phyloP scores from a whole-genome alignment of 2,113 vertebrate species.

The Sceloporus tristichus region DNA sequence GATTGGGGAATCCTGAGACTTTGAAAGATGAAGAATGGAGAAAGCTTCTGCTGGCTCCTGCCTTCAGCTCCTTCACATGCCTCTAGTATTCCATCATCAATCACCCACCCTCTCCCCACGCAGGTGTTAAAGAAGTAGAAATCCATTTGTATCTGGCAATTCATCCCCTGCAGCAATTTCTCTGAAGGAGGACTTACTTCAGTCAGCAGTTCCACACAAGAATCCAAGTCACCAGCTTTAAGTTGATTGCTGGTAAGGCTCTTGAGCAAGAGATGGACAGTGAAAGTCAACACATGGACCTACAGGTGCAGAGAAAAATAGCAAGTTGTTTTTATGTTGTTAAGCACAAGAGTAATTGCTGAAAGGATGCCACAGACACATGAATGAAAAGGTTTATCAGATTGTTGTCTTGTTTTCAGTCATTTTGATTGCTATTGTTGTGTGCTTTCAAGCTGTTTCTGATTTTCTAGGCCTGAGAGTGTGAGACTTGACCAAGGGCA shows the following conservation, averaged over 20 bases:
- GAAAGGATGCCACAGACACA: background rate
- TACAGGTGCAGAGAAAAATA: conserved; percentile 62
- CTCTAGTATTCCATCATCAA: background rate
- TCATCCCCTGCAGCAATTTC: conserved; percentile 7
- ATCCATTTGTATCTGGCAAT: background rate
- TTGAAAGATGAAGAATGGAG: background rate
- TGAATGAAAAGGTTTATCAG: conserved; percentile 6
- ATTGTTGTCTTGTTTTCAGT: background rate
- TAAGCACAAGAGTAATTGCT: background rate
- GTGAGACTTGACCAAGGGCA: no score
- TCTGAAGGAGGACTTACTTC: conserved; percentile 75
- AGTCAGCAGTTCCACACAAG: conserved; percentile 89
- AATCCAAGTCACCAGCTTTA: conserved; percentile 89
- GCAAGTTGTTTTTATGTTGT: background rate
- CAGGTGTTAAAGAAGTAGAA: background rate
- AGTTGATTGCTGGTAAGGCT: conserved; percentile 79
- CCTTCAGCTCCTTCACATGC: background rate
- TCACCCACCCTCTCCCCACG: background rate
- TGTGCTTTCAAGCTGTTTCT: no score
- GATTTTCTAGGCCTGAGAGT: no score
- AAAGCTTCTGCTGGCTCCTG: background rate
- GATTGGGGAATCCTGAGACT: background rate
- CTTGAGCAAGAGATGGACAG: conserved; percentile 89
- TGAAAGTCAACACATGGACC: conserved; percentile 96
- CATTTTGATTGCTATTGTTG: no score